These are phyloP conservation scores for Lypha dubia DNA, from an alignment of 2,888 invertebrate genomes.

Conservation along the genomic window DNA sequence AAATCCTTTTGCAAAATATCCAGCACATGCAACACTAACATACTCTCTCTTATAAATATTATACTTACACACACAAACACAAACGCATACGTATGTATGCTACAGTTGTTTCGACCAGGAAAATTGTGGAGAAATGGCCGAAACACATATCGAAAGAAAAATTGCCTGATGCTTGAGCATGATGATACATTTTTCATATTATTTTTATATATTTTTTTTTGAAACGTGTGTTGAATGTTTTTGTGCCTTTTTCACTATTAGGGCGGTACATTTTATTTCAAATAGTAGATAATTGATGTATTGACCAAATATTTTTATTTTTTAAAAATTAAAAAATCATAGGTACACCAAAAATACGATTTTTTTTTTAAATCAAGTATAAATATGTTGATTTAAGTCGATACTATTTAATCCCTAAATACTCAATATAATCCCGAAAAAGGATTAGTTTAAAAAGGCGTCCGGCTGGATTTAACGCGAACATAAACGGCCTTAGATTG, in stretches of 20 bases:
- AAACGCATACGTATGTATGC: conserved; percentile 48
- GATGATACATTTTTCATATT: conserved; percentile 64
- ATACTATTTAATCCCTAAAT: too few relatives aligned
- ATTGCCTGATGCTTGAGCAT: conserved; percentile 68
- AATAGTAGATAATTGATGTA: too few relatives aligned
- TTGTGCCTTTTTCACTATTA: conserved; percentile 45
- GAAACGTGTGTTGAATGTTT: conserved; percentile 18
- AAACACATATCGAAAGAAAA: conserved; percentile 66
- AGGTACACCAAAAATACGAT: too few relatives aligned
- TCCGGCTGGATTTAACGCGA: too few relatives aligned
- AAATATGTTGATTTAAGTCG: too few relatives aligned
- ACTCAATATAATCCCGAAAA: too few relatives aligned
- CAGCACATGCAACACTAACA: conserved; percentile 39
- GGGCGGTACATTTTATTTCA: neutral
- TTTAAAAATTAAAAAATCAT: too few relatives aligned
- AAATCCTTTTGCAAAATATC: conserved; percentile 59
- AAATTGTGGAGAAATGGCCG: conserved; percentile 59
- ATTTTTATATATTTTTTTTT: neutral
- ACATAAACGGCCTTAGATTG: too few relatives aligned
- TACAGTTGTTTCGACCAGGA: conserved; percentile 24
- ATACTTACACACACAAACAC: neutral
- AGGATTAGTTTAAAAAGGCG: too few relatives aligned
- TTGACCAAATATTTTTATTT: too few relatives aligned
- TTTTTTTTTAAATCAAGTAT: too few relatives aligned
- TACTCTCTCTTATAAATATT: neutral